Evolutionary conservation across 1,140 invertebrate species (phyloP), one percentile per base, ranked within the genome.

Genomic region (Cotesia chilonis): DNA sequence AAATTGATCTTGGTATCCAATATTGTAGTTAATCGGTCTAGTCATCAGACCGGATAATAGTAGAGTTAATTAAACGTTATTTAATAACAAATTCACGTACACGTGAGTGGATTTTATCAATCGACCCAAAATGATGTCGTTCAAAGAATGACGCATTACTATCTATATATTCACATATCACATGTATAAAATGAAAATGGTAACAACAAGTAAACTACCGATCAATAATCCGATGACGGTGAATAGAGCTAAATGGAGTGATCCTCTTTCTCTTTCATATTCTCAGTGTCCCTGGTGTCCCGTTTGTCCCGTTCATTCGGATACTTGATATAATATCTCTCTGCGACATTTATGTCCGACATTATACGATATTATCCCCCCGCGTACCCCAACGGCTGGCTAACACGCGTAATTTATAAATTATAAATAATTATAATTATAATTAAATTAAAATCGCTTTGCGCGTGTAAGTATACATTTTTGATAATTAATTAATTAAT

Each of bases 171-270:
- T 28, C 28, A 28, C 28, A 28, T 28, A 28, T 28, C 28, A 28
- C 28, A 28, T 12, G 47, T 41, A 47, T 17, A 17, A 5, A n/a
- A 17, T 55, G 54, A 17, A 12, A 14, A n/a, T 55, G 28, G 66
- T n/a, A 65, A 70, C 38, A 66, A 20, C 14, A 47, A 52, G 51
- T 20, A 54, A 71, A 71, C 38, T 68, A 47, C n/a, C 72, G 75
- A 79, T 79, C 78, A 77, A 79, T 79, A 79, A 75, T 77, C 68
- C 74, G 75, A 74, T 69, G 68, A 72, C 57, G 70, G 17, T 4
- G 28, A 28, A 28, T 28, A 28, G 9, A 55, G 5, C n/a, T 4
- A 14, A 70, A 71, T 68, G 28, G 64, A 57, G 54, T 52, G 28
- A 57, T 59, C 51, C 52, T 17, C 10, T 38, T 17, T 37, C 12